These are phyloP conservation scores for Euplagia quadripunctaria DNA, from an alignment of 2,888 invertebrate species.

Conservation along the genomic window DNA sequence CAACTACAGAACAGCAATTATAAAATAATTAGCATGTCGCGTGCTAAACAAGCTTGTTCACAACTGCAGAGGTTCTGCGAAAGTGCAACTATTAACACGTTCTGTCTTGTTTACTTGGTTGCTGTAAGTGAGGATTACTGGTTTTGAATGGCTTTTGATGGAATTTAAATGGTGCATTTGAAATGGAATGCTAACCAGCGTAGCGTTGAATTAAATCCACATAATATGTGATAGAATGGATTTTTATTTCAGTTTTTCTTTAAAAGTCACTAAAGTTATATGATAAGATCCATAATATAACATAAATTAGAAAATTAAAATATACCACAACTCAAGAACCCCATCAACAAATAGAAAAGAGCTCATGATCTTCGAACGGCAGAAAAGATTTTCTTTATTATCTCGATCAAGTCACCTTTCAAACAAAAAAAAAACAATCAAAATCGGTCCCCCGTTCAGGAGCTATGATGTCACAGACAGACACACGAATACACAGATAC, in stretches of 20 bases:
- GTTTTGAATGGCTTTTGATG: background rate
- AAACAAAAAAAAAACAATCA: too few species aligned
- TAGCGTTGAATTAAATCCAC: background rate
- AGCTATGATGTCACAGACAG: too few species aligned
- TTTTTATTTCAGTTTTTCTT: background rate
- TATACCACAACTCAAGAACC: too few species aligned
- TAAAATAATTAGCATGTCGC: constrained; percentile 60
- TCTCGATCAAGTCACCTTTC: too few species aligned
- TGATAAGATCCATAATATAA: too few species aligned
- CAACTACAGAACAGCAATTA: constrained; percentile 50
- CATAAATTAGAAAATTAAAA: too few species aligned
- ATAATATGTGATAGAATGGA: background rate
- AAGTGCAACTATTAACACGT: constrained; percentile 50
- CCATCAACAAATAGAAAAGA: too few species aligned
- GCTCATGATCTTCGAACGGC: too few species aligned
- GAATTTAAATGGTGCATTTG: background rate
- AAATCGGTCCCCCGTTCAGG: too few species aligned
- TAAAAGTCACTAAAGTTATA: too few species aligned
- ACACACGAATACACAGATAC: too few species aligned
- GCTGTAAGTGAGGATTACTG: background rate
- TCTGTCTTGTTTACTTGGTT: constrained; percentile 32
- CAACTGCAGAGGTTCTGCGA: constrained; percentile 25
- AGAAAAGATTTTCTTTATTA: too few species aligned
- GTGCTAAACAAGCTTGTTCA: constrained; percentile 42
- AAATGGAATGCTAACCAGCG: background rate